Conservation (phyloP, 2,797 vertebrate genomes). For the Emys orbicularis region DNA sequence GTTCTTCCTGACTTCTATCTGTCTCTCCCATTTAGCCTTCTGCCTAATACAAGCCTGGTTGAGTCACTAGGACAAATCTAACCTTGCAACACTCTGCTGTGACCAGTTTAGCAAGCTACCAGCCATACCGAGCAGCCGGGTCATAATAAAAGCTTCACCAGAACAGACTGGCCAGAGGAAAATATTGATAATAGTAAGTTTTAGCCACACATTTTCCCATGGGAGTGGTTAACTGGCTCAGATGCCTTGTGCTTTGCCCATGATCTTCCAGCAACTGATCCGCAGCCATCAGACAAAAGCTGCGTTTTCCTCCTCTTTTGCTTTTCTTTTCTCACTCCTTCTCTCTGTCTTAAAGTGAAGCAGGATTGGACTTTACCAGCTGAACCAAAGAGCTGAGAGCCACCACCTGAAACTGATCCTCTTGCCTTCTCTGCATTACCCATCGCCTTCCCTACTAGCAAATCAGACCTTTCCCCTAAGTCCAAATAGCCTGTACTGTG, state of each 20-base stretch:
- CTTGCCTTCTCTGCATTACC: not conserved
- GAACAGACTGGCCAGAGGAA: not conserved
- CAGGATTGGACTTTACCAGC: not conserved
- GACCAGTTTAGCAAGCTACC: not conserved
- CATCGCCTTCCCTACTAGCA: not conserved
- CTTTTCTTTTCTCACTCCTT: not conserved
- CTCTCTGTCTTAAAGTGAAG: not conserved
- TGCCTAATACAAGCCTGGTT: not conserved
- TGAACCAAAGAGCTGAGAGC: not conserved
- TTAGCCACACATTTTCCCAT: not conserved
- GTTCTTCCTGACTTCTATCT: not conserved
- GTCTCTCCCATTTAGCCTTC: not conserved
- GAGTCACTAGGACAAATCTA: not conserved
- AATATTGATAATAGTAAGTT: not conserved
- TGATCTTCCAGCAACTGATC: not conserved
- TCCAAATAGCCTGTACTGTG: not conserved
- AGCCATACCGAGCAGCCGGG: no score
- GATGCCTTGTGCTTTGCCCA: not conserved
- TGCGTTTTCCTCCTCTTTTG: not conserved
- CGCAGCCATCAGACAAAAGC: not conserved
- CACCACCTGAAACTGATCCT: not conserved
- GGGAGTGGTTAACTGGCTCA: not conserved
- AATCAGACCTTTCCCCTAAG: accelerated
- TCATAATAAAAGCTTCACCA: no score
- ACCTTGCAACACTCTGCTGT: not conserved